Evolutionary conservation across 2,113 vertebrate genomes (phyloP).

Genomic region (Myotis davidii): DNA sequence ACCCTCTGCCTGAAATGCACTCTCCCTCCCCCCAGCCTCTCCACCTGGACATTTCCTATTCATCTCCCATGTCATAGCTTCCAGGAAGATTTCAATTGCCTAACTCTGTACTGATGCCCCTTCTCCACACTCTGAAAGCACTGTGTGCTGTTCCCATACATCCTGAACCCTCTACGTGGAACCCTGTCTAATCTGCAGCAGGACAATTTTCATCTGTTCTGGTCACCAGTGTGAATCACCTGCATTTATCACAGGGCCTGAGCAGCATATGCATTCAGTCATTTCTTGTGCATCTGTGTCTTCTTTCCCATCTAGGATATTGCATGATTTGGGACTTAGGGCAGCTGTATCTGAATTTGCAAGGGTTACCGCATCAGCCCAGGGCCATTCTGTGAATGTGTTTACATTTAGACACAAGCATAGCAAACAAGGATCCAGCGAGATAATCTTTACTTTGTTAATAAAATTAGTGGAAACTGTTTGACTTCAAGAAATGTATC

Average conservation of each 20-base stretch:
- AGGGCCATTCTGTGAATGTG: accelerated
- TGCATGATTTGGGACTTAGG: neutral
- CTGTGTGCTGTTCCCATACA: neutral
- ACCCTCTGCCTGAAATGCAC: neutral
- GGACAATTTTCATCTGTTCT: neutral
- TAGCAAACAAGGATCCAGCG: neutral
- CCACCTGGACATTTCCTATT: neutral
- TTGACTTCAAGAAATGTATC: neutral
- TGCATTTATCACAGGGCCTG: neutral
- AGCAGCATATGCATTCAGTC: accelerated
- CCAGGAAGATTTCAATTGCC: too few relatives aligned
- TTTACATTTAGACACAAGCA: neutral
- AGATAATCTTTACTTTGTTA: neutral
- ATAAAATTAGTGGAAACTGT: neutral
- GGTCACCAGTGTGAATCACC: neutral
- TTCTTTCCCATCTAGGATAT: neutral
- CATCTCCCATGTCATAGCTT: neutral
- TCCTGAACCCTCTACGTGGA: neutral
- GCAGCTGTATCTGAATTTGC: neutral
- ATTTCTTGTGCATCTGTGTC: neutral
- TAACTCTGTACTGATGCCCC: too few relatives aligned
- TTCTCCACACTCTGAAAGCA: neutral
- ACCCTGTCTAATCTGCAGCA: neutral
- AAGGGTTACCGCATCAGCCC: neutral
- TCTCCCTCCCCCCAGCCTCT: accelerated